A percentile compares a stretch with the other conserved stretches of the same genome.
Conservation (phyloP, 1,140 invertebrate species). For the Paramacrobiotus metropolitanus region DNA sequence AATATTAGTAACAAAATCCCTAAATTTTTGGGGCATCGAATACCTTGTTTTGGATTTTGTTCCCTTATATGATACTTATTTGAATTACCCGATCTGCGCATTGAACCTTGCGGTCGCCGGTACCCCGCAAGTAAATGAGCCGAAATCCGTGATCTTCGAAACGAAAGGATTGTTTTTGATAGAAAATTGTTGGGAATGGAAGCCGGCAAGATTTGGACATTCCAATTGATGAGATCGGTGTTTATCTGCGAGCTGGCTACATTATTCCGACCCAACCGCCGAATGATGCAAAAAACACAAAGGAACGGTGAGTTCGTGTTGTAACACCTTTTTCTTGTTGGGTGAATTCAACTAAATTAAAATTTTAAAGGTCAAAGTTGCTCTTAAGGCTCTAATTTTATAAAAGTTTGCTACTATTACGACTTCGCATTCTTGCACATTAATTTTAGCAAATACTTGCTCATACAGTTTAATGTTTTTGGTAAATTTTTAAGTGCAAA, state of each 20-base stretch:
- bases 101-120: too few relatives aligned
- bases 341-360: too few relatives aligned
- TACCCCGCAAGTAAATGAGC: too few relatives aligned
- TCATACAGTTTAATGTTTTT: not conserved
- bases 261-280: constrained; percentile 38
- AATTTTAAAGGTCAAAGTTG: too few relatives aligned
- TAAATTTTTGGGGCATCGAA: too few relatives aligned
- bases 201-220: constrained; percentile 25
- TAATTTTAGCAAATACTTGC: not conserved
- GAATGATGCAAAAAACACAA: constrained; percentile 31
- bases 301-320: constrained; percentile 19
- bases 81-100: too few relatives aligned
- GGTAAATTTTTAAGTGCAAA: not conserved
- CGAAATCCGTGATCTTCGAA: too few relatives aligned
- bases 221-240: constrained; percentile 36
- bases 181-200: constrained; percentile 21
- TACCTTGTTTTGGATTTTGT: too few relatives aligned
- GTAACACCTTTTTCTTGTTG: too few relatives aligned
- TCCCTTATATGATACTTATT: not conserved
- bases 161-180: not conserved
- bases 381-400: too few relatives aligned
- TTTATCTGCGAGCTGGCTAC: constrained; percentile 41
- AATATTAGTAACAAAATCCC: too few relatives aligned
- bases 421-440: not conserved
- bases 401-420: too few relatives aligned